A percentile compares a stretch with the other conserved stretches of the same genome.
phyloP scores from a whole-genome alignment of 2,113 vertebrate species.

The Nanger granti region DNA sequence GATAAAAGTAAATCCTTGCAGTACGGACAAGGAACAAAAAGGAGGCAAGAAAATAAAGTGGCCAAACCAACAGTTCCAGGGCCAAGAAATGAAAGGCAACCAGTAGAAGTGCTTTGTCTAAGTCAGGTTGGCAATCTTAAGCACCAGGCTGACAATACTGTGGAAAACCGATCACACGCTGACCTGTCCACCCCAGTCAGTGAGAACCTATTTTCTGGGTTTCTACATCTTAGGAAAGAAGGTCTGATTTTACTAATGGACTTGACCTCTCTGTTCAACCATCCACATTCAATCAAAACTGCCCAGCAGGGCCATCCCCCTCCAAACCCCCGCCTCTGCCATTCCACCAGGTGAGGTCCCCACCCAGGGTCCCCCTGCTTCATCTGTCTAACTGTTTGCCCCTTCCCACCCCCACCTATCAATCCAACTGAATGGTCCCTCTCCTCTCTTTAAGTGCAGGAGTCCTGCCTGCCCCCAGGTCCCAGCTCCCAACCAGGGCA shows the following conservation, averaged over 20 bases:
- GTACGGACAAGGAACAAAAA: background rate
- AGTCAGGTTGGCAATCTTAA: background rate
- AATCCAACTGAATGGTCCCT: background rate
- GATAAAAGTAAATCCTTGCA: background rate
- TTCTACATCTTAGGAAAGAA: background rate
- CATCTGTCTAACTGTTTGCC: background rate
- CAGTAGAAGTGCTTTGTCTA: background rate
- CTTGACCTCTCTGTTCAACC: background rate
- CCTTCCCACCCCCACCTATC: no score
- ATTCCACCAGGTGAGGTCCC: background rate
- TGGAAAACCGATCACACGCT: background rate
- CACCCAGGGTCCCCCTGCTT: background rate
- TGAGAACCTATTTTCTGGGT: background rate
- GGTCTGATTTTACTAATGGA: background rate
- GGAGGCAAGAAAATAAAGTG: background rate
- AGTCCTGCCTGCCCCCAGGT: background rate
- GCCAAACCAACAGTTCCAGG: background rate
- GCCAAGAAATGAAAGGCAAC: background rate
- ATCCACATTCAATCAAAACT: background rate
- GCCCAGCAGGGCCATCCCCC: background rate
- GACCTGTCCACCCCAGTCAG: background rate
- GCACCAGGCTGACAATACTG: background rate
- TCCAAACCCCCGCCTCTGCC: background rate
- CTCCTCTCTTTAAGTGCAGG: no score
- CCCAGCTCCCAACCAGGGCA: background rate